Evolutionary conservation across 2,797 vertebrate species (phyloP).

Genomic region (Ambastaia sidthimunki): DNA sequence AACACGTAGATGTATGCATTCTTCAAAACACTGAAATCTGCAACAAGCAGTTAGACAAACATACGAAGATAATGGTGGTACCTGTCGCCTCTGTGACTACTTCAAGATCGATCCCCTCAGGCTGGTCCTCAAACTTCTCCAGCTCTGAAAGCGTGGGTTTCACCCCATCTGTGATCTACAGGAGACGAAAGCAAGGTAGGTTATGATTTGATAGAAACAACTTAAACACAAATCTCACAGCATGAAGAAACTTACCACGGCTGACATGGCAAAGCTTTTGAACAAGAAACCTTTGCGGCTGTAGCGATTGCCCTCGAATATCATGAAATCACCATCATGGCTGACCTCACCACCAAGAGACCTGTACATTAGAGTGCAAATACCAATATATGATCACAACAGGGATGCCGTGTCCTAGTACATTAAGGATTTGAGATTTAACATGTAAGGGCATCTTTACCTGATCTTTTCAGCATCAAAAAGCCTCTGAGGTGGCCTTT

Average conservation of each 20-base stretch:
- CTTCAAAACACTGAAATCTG: neutral
- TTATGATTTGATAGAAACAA: neutral
- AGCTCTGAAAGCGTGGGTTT: constrained; percentile 94
- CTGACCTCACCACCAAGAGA: constrained; percentile 92
- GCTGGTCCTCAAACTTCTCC: constrained; percentile 96
- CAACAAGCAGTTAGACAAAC: neutral
- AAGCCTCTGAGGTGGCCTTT: constrained; percentile 88
- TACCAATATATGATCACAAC: neutral
- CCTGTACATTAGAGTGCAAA: constrained; percentile 69
- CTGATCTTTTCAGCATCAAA: constrained; percentile 97
- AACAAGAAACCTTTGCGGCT: constrained; percentile 96
- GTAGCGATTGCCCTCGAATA: constrained; percentile 96
- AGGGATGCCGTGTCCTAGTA: neutral
- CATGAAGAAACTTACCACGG: constrained; percentile 81
- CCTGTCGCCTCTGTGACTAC: constrained; percentile 93
- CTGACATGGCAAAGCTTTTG: constrained; percentile 97
- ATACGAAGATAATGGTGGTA: constrained; percentile 52
- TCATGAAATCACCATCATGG: constrained; percentile 94
- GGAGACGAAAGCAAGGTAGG: neutral
- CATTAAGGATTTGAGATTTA: neutral
- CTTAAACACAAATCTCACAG: neutral
- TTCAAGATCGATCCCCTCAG: constrained; percentile 94
- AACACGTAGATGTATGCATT: neutral
- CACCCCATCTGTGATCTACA: constrained; percentile 93
- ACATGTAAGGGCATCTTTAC: constrained; percentile 63